Conservation (phyloP, 1,140 invertebrate genomes). For the Nymphalis io region DNA sequence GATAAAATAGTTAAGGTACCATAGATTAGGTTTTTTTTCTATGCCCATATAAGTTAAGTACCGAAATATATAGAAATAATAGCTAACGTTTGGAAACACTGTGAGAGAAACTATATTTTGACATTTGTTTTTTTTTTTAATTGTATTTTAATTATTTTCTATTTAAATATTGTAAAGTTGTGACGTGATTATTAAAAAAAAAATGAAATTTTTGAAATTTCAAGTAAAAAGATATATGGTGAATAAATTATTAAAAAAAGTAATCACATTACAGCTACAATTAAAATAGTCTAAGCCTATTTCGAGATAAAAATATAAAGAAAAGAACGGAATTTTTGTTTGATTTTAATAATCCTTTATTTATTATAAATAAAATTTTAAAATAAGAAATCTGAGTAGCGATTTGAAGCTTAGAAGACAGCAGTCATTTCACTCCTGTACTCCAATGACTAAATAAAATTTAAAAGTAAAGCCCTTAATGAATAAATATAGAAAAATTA, state of each 20-base stretch:
- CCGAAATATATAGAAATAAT: slow-evolving; percentile 30
- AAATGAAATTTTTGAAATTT: slow-evolving; percentile 38
- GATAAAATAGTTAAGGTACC: slow-evolving; percentile 58
- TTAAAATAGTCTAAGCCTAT: slow-evolving; percentile 63
- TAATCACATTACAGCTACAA: slow-evolving; percentile 56
- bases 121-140: slow-evolving; percentile 44
- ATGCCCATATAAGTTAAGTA: slow-evolving; percentile 25
- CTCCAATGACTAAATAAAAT: too few species aligned
- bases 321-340: slow-evolving; percentile 40
- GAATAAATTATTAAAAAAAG: slow-evolving; percentile 34
- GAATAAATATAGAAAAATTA: neutral
- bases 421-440: too few species aligned
- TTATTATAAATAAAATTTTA: too few species aligned
- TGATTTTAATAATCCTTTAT: slow-evolving; percentile 34
- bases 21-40: slow-evolving; percentile 50
- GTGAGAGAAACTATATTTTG: slow-evolving; percentile 41
- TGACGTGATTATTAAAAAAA: slow-evolving; percentile 43
- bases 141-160: slow-evolving; percentile 27
- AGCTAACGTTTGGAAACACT: slow-evolving; percentile 43
- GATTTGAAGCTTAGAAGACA: too few species aligned
- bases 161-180: slow-evolving; percentile 39
- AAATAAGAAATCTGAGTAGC: too few species aligned
- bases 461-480: too few species aligned
- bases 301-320: slow-evolving; percentile 61
- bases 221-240: slow-evolving; percentile 19